Evolutionary conservation across 2,888 invertebrate species (phyloP).

Genomic region (Tortrix viridana): DNA sequence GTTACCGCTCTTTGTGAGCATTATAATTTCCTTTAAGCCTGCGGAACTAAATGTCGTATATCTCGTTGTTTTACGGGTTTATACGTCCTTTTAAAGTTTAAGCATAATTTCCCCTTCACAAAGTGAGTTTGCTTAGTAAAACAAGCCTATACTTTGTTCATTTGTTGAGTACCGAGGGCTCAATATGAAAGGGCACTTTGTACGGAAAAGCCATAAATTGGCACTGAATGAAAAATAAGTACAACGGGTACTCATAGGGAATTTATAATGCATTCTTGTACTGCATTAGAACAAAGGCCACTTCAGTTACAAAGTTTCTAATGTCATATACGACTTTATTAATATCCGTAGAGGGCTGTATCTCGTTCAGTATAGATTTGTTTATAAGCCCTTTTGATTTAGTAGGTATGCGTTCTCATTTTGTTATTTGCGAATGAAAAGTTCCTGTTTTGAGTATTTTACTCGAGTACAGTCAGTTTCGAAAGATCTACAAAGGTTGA

Average conservation of each 20-base stretch:
- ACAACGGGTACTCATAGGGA: constrained; percentile 17
- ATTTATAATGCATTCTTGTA: constrained; percentile 21
- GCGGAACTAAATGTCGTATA: constrained; percentile 2
- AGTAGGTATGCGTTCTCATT: too few species aligned
- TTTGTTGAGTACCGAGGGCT: neutral
- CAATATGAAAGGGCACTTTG: too few species aligned
- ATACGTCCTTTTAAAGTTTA: constrained; percentile 7
- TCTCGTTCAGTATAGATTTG: too few species aligned
- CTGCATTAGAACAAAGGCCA: neutral
- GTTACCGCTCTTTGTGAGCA: constrained; percentile 26
- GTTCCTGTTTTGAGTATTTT: too few species aligned
- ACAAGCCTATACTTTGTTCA: constrained; percentile 32
- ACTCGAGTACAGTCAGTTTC: neutral
- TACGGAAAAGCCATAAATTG: too few species aligned
- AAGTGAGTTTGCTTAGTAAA: constrained; percentile 34
- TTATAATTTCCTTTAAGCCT: neutral
- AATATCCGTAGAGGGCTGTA: too few species aligned
- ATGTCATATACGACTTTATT: too few species aligned
- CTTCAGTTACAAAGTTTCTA: too few species aligned
- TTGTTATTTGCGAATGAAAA: too few species aligned
- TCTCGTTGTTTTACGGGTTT: neutral
- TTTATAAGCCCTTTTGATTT: too few species aligned
- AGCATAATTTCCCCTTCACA: constrained; percentile 26
- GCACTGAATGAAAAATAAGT: neutral
- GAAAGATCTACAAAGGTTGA: too few species aligned